A percentile compares a stretch with the other conserved stretches of the same genome.
phyloP scores from a whole-genome alignment of 2,888 invertebrate species.

The Stenoptilia bipunctidactyla region DNA sequence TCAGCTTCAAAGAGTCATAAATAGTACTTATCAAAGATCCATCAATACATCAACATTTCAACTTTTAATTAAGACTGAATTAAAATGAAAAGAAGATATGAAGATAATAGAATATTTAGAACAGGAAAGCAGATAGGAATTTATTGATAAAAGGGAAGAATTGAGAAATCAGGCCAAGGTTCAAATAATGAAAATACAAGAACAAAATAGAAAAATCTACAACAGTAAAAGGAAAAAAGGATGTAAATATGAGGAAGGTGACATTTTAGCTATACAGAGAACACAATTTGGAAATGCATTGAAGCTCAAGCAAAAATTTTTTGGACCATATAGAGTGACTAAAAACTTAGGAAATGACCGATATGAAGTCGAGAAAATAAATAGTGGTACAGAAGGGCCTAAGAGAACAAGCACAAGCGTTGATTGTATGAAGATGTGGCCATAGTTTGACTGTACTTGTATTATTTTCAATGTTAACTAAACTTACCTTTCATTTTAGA shows the following conservation, averaged over 20 bases:
- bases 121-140: not conserved
- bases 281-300: conserved; percentile 8
- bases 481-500: not conserved
- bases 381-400: not conserved
- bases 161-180: conserved; percentile 7
- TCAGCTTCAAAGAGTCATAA: not conserved
- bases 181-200: conserved; percentile 9
- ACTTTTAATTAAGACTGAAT: not conserved
- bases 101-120: not conserved
- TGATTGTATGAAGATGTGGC: not conserved
- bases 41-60: not conserved
- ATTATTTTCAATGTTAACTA: not conserved
- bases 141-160: conserved; percentile 2
- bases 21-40: conserved; percentile 3
- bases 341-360: conserved; percentile 2
- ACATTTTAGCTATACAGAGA: conserved; percentile 12
- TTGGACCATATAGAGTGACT: conserved; percentile 9
- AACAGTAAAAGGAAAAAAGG: conserved; percentile 9
- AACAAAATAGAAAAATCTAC: conserved; percentile 8
- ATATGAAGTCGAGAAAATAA: not conserved
- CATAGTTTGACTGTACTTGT: not conserved
- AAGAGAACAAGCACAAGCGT: not conserved
- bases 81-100: not conserved
- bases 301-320: conserved; percentile 9
- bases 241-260: conserved; percentile 7